A percentile compares a stretch with the other conserved stretches of the same genome.
Evolutionary conservation across 2,888 invertebrate species (phyloP).

Genomic region (Tenthredo distinguenda): DNA sequence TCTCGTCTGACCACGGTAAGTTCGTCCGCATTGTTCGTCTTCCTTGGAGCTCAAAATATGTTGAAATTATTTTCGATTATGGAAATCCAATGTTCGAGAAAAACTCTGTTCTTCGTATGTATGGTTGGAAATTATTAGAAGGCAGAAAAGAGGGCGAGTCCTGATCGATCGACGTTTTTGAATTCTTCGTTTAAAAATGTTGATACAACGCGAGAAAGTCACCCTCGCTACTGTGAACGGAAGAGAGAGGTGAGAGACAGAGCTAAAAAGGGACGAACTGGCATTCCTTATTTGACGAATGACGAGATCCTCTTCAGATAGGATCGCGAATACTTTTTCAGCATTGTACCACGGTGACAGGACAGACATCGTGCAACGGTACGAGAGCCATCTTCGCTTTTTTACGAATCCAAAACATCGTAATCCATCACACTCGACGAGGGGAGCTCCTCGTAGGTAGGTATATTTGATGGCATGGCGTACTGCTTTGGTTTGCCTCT

Average conservation of each 20-base stretch:
- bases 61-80: neutral
- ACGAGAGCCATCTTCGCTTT: constrained; percentile 49
- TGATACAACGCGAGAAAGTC: constrained; percentile 1
- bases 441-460: constrained; percentile 8
- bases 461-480: neutral
- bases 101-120: no score
- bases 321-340: constrained; percentile 48
- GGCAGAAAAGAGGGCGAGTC: neutral
- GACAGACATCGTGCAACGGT: neutral
- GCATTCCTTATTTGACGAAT: constrained; percentile 46
- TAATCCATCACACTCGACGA: constrained; percentile 54
- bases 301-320: constrained; percentile 41
- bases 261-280: neutral
- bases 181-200: constrained; percentile 5
- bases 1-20: constrained; percentile 24
- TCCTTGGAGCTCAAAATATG: neutral
- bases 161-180: neutral
- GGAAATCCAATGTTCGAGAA: neutral
- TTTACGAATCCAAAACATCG: constrained; percentile 52
- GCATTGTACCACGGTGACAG: constrained; percentile 46
- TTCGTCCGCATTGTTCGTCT: neutral
- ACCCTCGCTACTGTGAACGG: constrained; percentile 5
- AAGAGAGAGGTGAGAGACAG: constrained; percentile 3
- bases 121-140: neutral
- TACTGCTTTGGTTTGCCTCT: constrained; percentile 23